Percentiles rank a stretch among this genome's conserved stretches.
phyloP scores from a whole-genome alignment of 2,888 invertebrate genomes.

The Agrotis clavis region DNA sequence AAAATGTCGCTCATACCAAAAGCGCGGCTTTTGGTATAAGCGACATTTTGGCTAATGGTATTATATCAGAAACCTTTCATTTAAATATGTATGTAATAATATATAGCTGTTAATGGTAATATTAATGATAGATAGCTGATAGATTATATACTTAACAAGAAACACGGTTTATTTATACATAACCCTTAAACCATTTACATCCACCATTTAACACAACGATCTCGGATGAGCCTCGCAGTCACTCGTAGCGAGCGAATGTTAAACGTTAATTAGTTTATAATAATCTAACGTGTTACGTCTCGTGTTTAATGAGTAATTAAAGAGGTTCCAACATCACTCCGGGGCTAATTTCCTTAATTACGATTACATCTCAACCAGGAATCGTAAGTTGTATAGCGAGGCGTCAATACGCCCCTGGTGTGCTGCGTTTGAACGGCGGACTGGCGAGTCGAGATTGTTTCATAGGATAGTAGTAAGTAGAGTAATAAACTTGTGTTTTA shows the following conservation, averaged over 20 bases:
- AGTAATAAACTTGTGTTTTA: neutral
- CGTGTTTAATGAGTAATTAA: slow-evolving; percentile 76
- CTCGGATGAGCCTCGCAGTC: slow-evolving; percentile 30
- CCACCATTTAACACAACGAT: slow-evolving; percentile 3
- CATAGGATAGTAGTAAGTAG: slow-evolving; percentile 10
- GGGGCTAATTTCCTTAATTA: slow-evolving; percentile 84
- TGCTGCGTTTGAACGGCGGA: slow-evolving; percentile 68
- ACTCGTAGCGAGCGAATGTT: slow-evolving; percentile 34
- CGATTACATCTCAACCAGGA: slow-evolving; percentile 79
- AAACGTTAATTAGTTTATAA: slow-evolving; percentile 67
- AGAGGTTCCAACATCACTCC: slow-evolving; percentile 74
- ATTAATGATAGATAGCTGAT: too few species aligned
- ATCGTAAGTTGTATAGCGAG: slow-evolving; percentile 75
- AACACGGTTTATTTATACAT: neutral
- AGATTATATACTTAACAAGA: too few species aligned
- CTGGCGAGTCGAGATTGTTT: neutral
- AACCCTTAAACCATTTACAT: neutral
- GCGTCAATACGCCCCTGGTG: slow-evolving; percentile 81
- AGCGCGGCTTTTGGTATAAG: too few species aligned
- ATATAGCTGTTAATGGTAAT: too few species aligned
- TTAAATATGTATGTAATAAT: too few species aligned
- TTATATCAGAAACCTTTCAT: too few species aligned
- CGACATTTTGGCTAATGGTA: too few species aligned
- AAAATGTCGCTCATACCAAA: too few species aligned
- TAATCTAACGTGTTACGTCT: slow-evolving; percentile 71